A percentile compares a stretch with the other conserved stretches of the same genome.
These are phyloP conservation scores for Theocolax elegans DNA, from an alignment of 1,140 invertebrate genomes.

Conservation along the genomic window DNA sequence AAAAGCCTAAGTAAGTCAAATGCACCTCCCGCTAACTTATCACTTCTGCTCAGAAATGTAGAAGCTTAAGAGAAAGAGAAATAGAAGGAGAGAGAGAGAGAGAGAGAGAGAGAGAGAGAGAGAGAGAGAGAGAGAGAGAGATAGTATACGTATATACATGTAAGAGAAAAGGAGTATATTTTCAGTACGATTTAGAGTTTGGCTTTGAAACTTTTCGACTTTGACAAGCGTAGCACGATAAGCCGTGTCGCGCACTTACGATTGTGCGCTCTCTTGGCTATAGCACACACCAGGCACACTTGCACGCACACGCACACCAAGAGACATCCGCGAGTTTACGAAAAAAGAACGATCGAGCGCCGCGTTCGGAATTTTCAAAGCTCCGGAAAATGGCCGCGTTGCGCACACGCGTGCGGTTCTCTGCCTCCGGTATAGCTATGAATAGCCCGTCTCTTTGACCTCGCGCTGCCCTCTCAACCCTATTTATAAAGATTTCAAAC, in stretches of 20 bases:
- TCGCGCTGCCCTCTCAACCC: conserved; percentile 47
- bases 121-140: not conserved
- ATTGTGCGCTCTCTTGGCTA: too few species aligned
- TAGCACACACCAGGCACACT: not conserved
- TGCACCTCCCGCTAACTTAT: too few species aligned
- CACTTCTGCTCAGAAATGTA: too few species aligned
- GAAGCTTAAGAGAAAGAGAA: too few species aligned
- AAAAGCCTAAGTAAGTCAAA: not conserved
- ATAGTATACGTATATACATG: not conserved
- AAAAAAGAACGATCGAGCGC: too few species aligned
- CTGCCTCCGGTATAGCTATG: conserved; percentile 46
- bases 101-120: not conserved
- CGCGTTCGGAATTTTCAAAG: conserved; percentile 53
- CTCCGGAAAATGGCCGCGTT: conserved; percentile 61
- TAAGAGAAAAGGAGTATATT: too few species aligned
- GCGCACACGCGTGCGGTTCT: not conserved
- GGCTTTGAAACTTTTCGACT: conserved; percentile 27
- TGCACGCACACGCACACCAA: too few species aligned
- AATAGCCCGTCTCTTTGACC: conserved; percentile 56
- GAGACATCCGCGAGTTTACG: too few species aligned
- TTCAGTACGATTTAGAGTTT: conserved; percentile 16
- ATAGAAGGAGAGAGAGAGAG: not conserved
- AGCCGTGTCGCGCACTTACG: not conserved
- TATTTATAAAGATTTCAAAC: conserved; percentile 51
- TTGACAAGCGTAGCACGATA: conserved; percentile 22